phyloP scores from a whole-genome alignment of 2,113 vertebrate genomes.

The Cardinalis cardinalis region DNA sequence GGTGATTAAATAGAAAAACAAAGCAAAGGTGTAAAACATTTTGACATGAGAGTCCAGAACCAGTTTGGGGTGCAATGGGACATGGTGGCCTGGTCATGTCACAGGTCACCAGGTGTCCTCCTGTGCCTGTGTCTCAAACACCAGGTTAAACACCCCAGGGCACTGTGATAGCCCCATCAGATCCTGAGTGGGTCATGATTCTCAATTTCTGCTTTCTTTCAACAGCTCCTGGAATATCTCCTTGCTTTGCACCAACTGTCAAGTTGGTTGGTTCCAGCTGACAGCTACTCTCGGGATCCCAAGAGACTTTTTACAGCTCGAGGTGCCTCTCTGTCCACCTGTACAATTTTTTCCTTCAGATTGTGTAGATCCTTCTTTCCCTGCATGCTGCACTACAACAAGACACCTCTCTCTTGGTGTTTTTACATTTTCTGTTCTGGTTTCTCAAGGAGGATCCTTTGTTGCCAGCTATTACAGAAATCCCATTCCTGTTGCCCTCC shows the following conservation, averaged over 20 bases:
- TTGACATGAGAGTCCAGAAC: not conserved
- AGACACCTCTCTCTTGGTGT: not conserved
- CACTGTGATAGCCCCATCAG: not conserved
- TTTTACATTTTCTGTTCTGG: not conserved
- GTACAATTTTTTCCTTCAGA: not conserved
- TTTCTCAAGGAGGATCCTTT: not conserved
- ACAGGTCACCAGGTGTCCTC: not conserved
- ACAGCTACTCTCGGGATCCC: not conserved
- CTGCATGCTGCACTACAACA: not conserved
- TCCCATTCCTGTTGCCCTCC: not conserved
- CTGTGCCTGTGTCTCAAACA: fast-evolving
- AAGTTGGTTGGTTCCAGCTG: not conserved
- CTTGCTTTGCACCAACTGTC: not conserved
- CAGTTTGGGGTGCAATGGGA: not conserved
- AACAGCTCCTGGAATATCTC: not conserved
- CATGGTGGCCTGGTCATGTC: not conserved
- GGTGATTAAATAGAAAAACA: not conserved
- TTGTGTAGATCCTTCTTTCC: not conserved
- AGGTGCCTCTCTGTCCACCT: not conserved
- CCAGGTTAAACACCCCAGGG: not conserved
- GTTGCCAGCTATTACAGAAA: not conserved
- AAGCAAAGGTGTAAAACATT: not conserved
- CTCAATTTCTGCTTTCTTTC: not conserved
- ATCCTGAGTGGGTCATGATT: not conserved
- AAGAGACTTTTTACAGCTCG: not conserved